Conservation (phyloP, 2,797 vertebrate species). For the Mormyrops attenuatus region DNA sequence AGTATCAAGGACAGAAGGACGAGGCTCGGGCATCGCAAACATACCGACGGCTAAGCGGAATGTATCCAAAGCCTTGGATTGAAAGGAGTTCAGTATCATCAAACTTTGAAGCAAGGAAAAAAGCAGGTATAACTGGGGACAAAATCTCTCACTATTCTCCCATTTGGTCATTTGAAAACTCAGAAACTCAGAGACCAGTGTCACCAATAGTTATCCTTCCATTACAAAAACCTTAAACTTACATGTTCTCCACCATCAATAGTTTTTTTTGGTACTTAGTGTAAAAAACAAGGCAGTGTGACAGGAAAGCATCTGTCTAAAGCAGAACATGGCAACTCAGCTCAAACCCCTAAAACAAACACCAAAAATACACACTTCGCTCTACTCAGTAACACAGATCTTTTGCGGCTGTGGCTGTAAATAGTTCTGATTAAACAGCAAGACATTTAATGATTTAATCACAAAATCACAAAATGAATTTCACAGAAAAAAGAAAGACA, state of each 20-base stretch:
- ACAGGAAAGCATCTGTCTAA: not conserved
- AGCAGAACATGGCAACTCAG: not conserved
- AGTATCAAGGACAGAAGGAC: not conserved
- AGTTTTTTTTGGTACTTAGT: constrained; percentile 6
- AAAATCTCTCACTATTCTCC: not conserved
- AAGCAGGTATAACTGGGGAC: not conserved
- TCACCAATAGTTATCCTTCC: not conserved
- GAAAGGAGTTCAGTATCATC: not conserved
- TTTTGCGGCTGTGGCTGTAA: not conserved
- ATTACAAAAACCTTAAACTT: not conserved
- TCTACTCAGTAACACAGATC: not conserved
- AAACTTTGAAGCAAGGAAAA: not conserved
- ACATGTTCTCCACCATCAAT: not conserved
- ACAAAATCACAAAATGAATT: not conserved
- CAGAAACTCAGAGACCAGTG: not conserved
- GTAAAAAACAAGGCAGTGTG: not conserved
- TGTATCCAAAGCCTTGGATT: not conserved
- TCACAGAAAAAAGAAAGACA: not conserved
- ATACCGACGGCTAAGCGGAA: not conserved
- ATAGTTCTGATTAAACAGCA: not conserved
- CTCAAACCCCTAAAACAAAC: not conserved
- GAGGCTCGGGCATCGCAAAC: not conserved
- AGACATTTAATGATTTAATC: not conserved
- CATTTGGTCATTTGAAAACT: not conserved
- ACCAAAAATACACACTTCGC: not conserved